Evolutionary conservation across 2,888 invertebrate species (phyloP).

Genomic region (Pheosia gnoma): DNA sequence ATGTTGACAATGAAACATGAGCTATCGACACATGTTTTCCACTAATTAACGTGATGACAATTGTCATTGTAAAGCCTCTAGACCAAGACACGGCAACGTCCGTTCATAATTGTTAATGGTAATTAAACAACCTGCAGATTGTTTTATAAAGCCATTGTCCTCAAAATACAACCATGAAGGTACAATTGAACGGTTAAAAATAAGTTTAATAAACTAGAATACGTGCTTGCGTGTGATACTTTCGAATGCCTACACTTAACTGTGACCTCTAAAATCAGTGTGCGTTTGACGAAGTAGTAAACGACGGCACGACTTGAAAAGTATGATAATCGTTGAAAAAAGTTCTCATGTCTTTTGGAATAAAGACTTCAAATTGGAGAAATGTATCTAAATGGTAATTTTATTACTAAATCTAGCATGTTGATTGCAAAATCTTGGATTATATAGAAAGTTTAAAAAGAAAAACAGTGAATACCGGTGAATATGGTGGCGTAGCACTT

Average conservation of each 20-base stretch:
- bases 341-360: not conserved
- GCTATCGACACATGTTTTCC: slow-evolving; percentile 45
- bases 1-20: slow-evolving; percentile 27
- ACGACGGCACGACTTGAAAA: slow-evolving; percentile 50
- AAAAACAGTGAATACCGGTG: too few relatives aligned
- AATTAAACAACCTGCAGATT: slow-evolving; percentile 64
- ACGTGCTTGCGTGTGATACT: slow-evolving; percentile 62
- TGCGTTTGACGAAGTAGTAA: slow-evolving; percentile 56
- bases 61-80: slow-evolving; percentile 52
- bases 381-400: not conserved
- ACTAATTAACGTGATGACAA: slow-evolving; percentile 46
- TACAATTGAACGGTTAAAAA: slow-evolving; percentile 26
- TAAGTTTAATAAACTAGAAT: slow-evolving; percentile 58
- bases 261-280: slow-evolving; percentile 76
- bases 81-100: slow-evolving; percentile 46
- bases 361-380: not conserved
- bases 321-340: slow-evolving; percentile 38
- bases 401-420: not conserved
- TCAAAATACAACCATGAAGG: slow-evolving; percentile 62
- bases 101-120: slow-evolving; percentile 65
- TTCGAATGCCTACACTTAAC: slow-evolving; percentile 54
- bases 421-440: too few relatives aligned
- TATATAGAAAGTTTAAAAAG: too few relatives aligned
- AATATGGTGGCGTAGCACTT: too few relatives aligned
- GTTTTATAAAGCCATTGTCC: slow-evolving; percentile 58